These are phyloP conservation scores for Ophioninae sp. DNA, from an alignment of 2,888 invertebrate genomes.

Conservation along the genomic window DNA sequence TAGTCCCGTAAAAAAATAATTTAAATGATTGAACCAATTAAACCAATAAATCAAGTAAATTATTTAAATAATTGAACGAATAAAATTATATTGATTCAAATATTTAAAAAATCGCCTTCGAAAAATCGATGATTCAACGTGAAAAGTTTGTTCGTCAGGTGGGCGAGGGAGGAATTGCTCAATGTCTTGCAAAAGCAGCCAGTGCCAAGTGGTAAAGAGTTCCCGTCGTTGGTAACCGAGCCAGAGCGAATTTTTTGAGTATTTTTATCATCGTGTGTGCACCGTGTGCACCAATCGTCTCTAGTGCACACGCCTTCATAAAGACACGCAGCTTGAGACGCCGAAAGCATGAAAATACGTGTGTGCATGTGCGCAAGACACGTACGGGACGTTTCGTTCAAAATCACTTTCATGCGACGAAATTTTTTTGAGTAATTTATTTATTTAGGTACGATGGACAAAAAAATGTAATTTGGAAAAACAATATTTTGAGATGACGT, in stretches of 20 bases:
- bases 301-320: conserved; percentile 56
- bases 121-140: conserved; percentile 50
- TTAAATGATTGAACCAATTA: no score
- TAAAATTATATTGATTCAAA: no score
- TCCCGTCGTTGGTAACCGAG: conserved; percentile 38
- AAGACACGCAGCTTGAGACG: conserved; percentile 52
- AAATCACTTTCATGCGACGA: not conserved
- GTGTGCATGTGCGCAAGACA: not conserved
- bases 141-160: conserved; percentile 57
- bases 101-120: no score
- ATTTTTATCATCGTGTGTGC: conserved; percentile 61
- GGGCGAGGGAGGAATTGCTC: conserved; percentile 53
- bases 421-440: not conserved
- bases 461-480: not conserved
- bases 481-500: not conserved
- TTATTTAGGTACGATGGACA: not conserved
- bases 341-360: conserved; percentile 32
- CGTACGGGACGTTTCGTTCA: conserved; percentile 9
- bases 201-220: conserved; percentile 27
- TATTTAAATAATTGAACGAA: no score
- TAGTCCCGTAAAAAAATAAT: no score
- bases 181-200: conserved; percentile 44
- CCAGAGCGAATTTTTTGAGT: conserved; percentile 57
- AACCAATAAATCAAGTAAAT: no score
- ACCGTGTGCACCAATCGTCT: conserved; percentile 58